phyloP scores from a whole-genome alignment of 2,797 vertebrate species.

The Urophycis tenuis region DNA sequence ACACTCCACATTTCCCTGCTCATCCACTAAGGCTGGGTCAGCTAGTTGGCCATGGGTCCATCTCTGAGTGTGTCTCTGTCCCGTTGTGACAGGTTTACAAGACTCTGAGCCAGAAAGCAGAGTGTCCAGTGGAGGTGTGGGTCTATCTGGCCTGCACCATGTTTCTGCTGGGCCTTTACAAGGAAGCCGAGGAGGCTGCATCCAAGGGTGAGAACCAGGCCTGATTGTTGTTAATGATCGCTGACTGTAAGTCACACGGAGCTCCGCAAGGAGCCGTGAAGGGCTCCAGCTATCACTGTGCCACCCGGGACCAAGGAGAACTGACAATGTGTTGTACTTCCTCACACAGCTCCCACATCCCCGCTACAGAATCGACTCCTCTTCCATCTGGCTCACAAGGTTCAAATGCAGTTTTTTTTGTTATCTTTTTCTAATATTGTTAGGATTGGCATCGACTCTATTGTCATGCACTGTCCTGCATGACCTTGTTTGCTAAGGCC shows the following conservation, averaged over 20 bases:
- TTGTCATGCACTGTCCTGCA: neutral
- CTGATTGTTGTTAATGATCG: too few species aligned
- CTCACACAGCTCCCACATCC: slow-evolving; percentile 76
- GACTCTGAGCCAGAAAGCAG: slow-evolving; percentile 68
- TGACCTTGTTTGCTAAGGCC: neutral
- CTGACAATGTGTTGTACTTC: neutral
- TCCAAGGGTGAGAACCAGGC: slow-evolving; percentile 74
- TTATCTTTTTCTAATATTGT: neutral
- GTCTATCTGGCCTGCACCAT: slow-evolving; percentile 87
- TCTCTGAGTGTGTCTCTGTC: slow-evolving; percentile 9
- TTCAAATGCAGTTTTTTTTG: slow-evolving; percentile 50
- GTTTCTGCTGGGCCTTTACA: slow-evolving; percentile 94
- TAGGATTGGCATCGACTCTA: too few species aligned
- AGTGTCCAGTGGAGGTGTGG: slow-evolving; percentile 83
- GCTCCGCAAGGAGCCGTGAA: neutral
- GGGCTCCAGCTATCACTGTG: neutral
- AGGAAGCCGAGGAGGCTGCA: slow-evolving; percentile 86
- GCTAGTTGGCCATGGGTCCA: neutral
- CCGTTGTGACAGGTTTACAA: slow-evolving; percentile 81
- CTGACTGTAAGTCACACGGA: neutral
- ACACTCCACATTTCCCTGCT: neutral
- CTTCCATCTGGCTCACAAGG: slow-evolving; percentile 98
- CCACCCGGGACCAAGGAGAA: neutral
- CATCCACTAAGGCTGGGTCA: neutral
- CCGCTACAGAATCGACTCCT: slow-evolving; percentile 91